Base-by-base conservation (phyloP, 37 sponge, comb jelly and placozoan genomes). In the Bolinopsis microptera region DNA sequence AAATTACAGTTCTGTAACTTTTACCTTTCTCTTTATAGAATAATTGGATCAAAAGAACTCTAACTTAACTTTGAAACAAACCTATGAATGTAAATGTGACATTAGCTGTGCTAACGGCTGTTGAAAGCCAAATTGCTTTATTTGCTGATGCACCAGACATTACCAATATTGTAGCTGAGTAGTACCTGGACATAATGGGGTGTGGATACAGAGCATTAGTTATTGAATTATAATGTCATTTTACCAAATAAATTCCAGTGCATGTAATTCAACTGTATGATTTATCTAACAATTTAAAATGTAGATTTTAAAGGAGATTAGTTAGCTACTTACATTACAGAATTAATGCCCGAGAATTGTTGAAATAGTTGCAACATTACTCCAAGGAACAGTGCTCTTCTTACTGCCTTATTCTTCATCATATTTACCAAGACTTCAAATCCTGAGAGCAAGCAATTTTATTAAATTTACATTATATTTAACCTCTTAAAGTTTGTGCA, bases 81-180 rank as follows among this genome's bases (percentile, higher is more conserved):
- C 75, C 75, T 72, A 72, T 72, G 26, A 72, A 72, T 30, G 75
- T 72, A 28, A 72, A 72, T 24, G 75, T 28, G 3, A 72, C 75
- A 28, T 72, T 72, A 72, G 75, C 75, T 23, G 75, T 72, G 75
- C 75, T 72, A 28, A 72, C 75, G 18, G 31, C 31, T 68, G 74
- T 69, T 32, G 93, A 69, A 23, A 93, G 93, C 70, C 74, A 69
- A 34, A 93, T 93, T 18, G 38, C 69, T 21, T 38, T 38, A 26
- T 90, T 94, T 33, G 94, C 41, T n/a, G 40, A 18, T n/a, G 75
- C 38, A 0, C 95, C 95, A 18, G 94, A 69, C 92, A 93, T 88
- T 39, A 80, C 30, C 33, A 95, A 72, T 38, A 95, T 94, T n/a
- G 94, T 94, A 0, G 95, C 77, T 32, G 95, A 32, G 69, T 95